phyloP scores from a whole-genome alignment of 2,113 vertebrate genomes.

The Myrmecophaga tridactyla region DNA sequence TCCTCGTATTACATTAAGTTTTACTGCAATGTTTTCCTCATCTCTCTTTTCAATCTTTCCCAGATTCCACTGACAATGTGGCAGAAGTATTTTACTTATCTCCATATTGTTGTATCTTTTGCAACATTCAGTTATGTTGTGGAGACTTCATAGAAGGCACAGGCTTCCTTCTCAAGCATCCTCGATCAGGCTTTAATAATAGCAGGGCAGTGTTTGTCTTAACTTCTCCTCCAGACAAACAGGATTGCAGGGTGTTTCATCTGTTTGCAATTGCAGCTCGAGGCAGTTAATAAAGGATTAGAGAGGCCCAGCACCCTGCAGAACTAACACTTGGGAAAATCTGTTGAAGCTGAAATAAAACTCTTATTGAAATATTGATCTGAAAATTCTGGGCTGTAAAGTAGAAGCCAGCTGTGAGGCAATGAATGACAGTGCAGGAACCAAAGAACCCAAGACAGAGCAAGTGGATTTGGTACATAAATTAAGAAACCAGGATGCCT shows the following conservation, averaged over 20 bases:
- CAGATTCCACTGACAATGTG: neutral
- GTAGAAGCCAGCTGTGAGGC: neutral
- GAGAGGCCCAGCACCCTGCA: neutral
- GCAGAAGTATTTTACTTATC: neutral
- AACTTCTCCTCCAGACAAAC: neutral
- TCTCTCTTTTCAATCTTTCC: neutral
- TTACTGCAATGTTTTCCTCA: neutral
- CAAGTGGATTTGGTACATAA: neutral
- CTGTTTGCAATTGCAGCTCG: neutral
- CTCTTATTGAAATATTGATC: neutral
- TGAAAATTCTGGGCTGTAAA: neutral
- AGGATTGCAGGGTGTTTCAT: neutral
- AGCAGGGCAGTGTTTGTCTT: neutral
- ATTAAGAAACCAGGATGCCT: neutral
- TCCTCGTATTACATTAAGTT: neutral
- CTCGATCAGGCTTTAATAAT: neutral
- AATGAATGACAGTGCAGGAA: neutral
- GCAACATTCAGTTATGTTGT: neutral
- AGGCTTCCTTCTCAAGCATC: neutral
- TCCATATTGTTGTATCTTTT: neutral
- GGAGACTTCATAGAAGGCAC: neutral
- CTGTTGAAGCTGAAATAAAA: conserved; percentile 16
- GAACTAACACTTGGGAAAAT: neutral
- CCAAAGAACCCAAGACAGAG: neutral
- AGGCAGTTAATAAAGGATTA: neutral